Evolutionary conservation across 1,140 invertebrate genomes (phyloP), one percentile per base, ranked within the genome.

Genomic region (Camponotus floridanus): DNA sequence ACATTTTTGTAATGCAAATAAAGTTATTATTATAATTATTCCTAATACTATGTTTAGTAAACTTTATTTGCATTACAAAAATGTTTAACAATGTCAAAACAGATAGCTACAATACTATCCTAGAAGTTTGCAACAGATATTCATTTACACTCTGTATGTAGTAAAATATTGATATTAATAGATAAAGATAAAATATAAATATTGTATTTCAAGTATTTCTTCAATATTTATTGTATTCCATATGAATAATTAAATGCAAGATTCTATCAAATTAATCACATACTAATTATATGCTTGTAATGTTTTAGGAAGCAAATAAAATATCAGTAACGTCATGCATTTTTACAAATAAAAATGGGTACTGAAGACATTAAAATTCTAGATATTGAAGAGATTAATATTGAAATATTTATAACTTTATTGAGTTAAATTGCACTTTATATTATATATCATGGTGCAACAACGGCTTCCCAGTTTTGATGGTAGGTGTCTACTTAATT

Each of bases 401-500:
- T 9, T 57, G 7, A 51, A 65, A n/a, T 39, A 65, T 45, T 85
- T 78, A 26, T 79, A 51, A 0, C 45, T 36, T 76, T 71, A 31
- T 55, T 48, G 48, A 83, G 76, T 55, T 86, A 45, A 84, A 61
- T 76, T n/a, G 62, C 55, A 67, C 65, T 45, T 86, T 90, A 13
- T 85, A 59, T 61, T 57, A 61, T 62, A 83, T 90, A 90, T 78
- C 76, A 94, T 94, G 93, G 91, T 90, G 61, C 93, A 93, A 42
- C 93, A 93, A 87, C 86, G 93, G 45, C 85, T 94, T 64, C 87
- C 91, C 67, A 91, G 76, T 59, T 90, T 94, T 65, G 91, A 93
- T 89, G 91, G 92, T 94, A 91, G 88, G 68, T 64, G 7, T 68
- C 0, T 83, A 36, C 76, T 65, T 85, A 85, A 51, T 39, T 81